Percentiles rank a stretch among this genome's conserved stretches.
Conservation (phyloP, 2,113 vertebrate genomes). For the Bambusicola thoracicus region DNA sequence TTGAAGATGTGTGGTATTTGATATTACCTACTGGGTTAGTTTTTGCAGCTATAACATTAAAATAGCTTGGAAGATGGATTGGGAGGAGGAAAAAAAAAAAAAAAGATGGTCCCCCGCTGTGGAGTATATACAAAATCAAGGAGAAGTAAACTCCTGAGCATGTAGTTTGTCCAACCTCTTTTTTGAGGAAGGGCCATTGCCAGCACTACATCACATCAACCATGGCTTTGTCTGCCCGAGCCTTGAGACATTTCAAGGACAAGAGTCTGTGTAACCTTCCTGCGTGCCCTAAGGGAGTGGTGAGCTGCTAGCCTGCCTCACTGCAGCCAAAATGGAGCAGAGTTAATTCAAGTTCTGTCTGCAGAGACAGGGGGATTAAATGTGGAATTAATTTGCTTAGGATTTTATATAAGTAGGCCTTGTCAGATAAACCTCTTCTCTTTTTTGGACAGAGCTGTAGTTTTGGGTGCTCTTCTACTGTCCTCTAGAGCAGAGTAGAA, state of each 20-base stretch:
- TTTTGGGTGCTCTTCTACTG: neutral
- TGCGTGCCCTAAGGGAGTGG: neutral
- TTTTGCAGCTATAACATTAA: neutral
- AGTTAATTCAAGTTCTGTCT: constrained; percentile 26
- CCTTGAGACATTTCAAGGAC: neutral
- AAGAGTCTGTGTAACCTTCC: neutral
- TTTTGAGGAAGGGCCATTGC: neutral
- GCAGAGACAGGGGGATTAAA: neutral
- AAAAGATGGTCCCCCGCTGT: neutral
- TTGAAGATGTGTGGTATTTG: neutral
- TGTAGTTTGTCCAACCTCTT: neutral
- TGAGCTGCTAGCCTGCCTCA: neutral
- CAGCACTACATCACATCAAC: neutral
- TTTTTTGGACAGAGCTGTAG: neutral
- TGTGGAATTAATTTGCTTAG: constrained; percentile 4
- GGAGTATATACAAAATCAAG: neutral
- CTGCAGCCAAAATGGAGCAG: constrained; percentile 14
- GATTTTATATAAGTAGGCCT: neutral
- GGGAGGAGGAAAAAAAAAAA: neutral
- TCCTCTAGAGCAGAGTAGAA: neutral
- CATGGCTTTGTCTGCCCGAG: rapidly evolving
- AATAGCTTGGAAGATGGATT: neutral
- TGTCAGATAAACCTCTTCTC: neutral
- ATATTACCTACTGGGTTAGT: neutral
- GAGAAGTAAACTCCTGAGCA: neutral